Evolutionary conservation across 1,140 invertebrate species (phyloP).

Genomic region (Ips nitidus): DNA sequence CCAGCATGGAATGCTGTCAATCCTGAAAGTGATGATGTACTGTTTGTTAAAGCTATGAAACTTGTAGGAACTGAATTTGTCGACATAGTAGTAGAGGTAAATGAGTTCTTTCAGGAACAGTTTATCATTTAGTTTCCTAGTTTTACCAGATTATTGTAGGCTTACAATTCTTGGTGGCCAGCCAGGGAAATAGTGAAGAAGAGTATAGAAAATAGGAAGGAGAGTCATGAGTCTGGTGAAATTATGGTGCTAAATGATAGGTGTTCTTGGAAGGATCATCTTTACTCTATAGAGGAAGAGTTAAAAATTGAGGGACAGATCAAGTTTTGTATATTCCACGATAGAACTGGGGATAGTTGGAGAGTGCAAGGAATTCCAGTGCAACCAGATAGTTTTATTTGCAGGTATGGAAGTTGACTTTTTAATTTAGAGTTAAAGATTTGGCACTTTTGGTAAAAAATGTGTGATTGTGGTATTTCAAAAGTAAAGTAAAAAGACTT

Average conservation of each 20-base stretch:
- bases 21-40: slow-evolving; percentile 57
- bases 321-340: slow-evolving; percentile 78
- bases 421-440: slow-evolving; percentile 17
- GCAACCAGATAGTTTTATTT: slow-evolving; percentile 71
- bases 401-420: slow-evolving; percentile 60
- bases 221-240: slow-evolving; percentile 68
- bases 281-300: slow-evolving; percentile 80
- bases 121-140: slow-evolving; percentile 1
- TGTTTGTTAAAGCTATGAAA: slow-evolving; percentile 76
- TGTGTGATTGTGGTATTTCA: background rate
- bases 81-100: slow-evolving; percentile 62
- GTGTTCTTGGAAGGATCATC: slow-evolving; percentile 89
- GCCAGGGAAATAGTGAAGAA: slow-evolving; percentile 73
- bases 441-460: slow-evolving; percentile 4
- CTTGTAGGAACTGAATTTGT: slow-evolving; percentile 82
- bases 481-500: too few relatives aligned
- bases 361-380: slow-evolving; percentile 81
- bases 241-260: slow-evolving; percentile 72
- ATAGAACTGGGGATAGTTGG: slow-evolving; percentile 62
- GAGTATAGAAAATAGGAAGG: slow-evolving; percentile 69
- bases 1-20: slow-evolving; percentile 81
- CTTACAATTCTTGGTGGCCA: slow-evolving; percentile 78
- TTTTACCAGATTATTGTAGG: slow-evolving; percentile 52
- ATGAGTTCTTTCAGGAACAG: slow-evolving; percentile 1
- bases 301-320: slow-evolving; percentile 64